Percentiles rank a stretch among this genome's conserved stretches.
These are phyloP conservation scores for Sipha flava DNA, from an alignment of 1,140 invertebrate genomes.

Conservation along the genomic window DNA sequence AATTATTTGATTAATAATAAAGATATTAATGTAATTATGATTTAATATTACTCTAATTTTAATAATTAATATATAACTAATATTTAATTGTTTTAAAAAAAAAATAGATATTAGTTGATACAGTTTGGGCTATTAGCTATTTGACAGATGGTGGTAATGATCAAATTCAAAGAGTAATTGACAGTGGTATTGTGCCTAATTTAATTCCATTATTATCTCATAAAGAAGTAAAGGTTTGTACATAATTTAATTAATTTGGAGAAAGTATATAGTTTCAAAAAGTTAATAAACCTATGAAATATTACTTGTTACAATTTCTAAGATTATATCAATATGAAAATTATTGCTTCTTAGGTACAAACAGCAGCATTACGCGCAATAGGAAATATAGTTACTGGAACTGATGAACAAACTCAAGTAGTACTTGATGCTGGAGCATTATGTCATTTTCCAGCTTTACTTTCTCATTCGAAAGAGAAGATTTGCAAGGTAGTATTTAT, in stretches of 20 bases:
- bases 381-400: slow-evolving; percentile 98
- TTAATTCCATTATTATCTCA: slow-evolving; percentile 91
- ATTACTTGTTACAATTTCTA: no score
- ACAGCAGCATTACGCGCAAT: slow-evolving; percentile 93
- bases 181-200: slow-evolving; percentile 87
- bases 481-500: slow-evolving; percentile 54
- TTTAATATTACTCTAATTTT: not conserved
- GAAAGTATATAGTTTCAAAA: not conserved
- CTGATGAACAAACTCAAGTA: slow-evolving; percentile 95
- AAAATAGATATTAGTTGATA: slow-evolving; percentile 98
- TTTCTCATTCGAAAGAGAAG: slow-evolving; percentile 81
- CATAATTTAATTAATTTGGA: not conserved
- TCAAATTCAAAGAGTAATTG: slow-evolving; percentile 98
- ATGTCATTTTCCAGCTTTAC: slow-evolving; percentile 78
- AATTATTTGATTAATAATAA: slow-evolving; percentile 88
- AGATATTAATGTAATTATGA: slow-evolving; percentile 78
- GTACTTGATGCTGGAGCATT: slow-evolving; percentile 89
- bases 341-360: slow-evolving; percentile 53
- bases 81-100: slow-evolving; percentile 47
- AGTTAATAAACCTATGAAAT: no score
- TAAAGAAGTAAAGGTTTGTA: slow-evolving; percentile 80
- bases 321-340: not conserved
- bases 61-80: not conserved
- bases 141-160: slow-evolving; percentile 97
- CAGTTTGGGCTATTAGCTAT: slow-evolving; percentile 98